Percentiles rank a stretch among this genome's conserved stretches.
These are phyloP conservation scores for Melanotaenia boesemani DNA, from an alignment of 2,797 vertebrate genomes.

Conservation along the genomic window DNA sequence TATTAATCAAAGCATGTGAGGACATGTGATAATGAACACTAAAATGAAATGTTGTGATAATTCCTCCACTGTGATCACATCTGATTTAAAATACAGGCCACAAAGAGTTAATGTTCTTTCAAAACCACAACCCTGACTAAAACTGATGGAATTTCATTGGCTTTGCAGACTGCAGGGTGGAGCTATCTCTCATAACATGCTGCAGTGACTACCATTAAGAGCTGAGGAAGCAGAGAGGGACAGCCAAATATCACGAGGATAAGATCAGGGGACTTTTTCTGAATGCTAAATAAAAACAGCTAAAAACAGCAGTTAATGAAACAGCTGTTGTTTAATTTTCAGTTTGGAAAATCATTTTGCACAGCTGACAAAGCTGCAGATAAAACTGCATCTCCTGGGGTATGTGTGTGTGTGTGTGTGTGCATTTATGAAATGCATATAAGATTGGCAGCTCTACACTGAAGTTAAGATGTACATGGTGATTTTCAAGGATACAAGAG, in stretches of 20 bases:
- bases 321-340: slow-evolving; percentile 12
- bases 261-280: slow-evolving; percentile 49
- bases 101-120: slow-evolving; percentile 72
- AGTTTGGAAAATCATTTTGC: neutral
- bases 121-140: slow-evolving; percentile 61
- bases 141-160: slow-evolving; percentile 72
- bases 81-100: slow-evolving; percentile 48
- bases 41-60: slow-evolving; percentile 27
- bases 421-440: neutral
- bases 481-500: slow-evolving; percentile 37
- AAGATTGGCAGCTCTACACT: slow-evolving; percentile 5
- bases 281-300: slow-evolving; percentile 44
- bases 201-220: slow-evolving; percentile 78
- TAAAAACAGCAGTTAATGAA: slow-evolving; percentile 29
- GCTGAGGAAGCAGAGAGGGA: slow-evolving; percentile 67
- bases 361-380: slow-evolving; percentile 9
- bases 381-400: neutral
- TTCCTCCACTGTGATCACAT: slow-evolving; percentile 36
- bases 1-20: slow-evolving; percentile 36
- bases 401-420: neutral
- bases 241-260: slow-evolving; percentile 60
- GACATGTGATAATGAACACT: slow-evolving; percentile 30
- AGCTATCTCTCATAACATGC: slow-evolving; percentile 74
- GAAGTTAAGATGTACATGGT: slow-evolving; percentile 39
- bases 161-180: slow-evolving; percentile 74